phyloP scores from a whole-genome alignment of 2,797 vertebrate species.

The Carduelis carduelis region DNA sequence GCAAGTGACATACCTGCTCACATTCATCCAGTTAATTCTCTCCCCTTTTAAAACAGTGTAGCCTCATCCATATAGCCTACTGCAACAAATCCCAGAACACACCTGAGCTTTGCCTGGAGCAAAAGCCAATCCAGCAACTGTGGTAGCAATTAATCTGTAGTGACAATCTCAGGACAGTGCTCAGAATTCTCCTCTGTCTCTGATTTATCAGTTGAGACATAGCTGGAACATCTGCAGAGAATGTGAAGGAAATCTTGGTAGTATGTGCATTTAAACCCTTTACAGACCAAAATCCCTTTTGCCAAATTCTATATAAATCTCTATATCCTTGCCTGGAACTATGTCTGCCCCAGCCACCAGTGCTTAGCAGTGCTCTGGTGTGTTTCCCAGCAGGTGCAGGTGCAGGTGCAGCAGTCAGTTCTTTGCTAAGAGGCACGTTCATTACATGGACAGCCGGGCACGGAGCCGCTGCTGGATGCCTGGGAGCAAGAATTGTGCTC shows the following conservation, averaged over 20 bases:
- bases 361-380: not conserved
- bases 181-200: not conserved
- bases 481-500: not conserved
- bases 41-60: not conserved
- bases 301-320: not conserved
- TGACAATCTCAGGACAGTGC: slow-evolving; percentile 18
- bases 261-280: not conserved
- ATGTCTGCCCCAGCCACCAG: not conserved
- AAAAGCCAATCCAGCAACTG: not conserved
- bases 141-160: slow-evolving; percentile 7
- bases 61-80: not conserved
- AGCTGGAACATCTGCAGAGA: not conserved
- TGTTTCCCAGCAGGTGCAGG: not conserved
- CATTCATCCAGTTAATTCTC: not conserved
- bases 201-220: slow-evolving; percentile 24
- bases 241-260: not conserved
- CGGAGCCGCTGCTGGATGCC: fast-evolving
- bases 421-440: not conserved
- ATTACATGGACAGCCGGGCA: not conserved
- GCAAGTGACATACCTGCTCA: not conserved
- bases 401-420: not conserved
- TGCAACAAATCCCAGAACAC: not conserved
- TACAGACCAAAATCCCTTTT: not conserved
- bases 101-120: not conserved
- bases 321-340: not conserved